A percentile compares a stretch with the other conserved stretches of the same genome.
These are phyloP conservation scores for Monopterus albus DNA, from an alignment of 2,113 vertebrate genomes.

Conservation along the genomic window DNA sequence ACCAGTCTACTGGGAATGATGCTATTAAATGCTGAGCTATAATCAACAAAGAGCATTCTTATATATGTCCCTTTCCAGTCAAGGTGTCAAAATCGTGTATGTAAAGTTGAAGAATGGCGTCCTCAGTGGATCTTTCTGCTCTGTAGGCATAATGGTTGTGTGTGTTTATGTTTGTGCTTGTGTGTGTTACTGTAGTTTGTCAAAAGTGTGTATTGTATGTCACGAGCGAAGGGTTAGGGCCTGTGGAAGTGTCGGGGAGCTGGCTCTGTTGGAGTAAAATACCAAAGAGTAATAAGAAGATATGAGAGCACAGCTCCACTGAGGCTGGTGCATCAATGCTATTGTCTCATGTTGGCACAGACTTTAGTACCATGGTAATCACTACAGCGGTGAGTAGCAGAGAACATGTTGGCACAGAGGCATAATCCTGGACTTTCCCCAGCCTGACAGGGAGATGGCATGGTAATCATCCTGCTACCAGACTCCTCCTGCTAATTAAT, in stretches of 20 bases:
- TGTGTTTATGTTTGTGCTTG: neutral
- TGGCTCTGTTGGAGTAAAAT: conserved; percentile 62
- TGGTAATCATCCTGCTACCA: conserved; percentile 76
- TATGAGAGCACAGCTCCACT: conserved; percentile 64
- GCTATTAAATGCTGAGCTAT: too few species aligned
- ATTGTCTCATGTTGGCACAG: conserved; percentile 63
- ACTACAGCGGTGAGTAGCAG: conserved; percentile 60
- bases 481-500: conserved; percentile 80
- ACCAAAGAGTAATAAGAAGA: conserved; percentile 67
- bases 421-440: conserved; percentile 74
- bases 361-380: conserved; percentile 61
- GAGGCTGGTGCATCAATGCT: conserved; percentile 59
- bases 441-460: conserved; percentile 73
- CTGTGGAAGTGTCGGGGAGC: conserved; percentile 58
- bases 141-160: too few species aligned
- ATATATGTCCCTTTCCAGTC: too few species aligned
- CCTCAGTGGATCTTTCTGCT: too few species aligned
- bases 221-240: conserved; percentile 54
- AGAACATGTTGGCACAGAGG: conserved; percentile 70
- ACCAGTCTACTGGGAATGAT: too few species aligned
- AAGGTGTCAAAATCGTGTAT: too few species aligned
- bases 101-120: too few species aligned
- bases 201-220: conserved; percentile 40
- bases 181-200: conserved; percentile 23
- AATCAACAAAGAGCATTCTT: too few species aligned